Evolutionary conservation across 2,888 invertebrate genomes (phyloP), one percentile per base, ranked within the genome.

Genomic region (Acanthosepion esculentum): DNA sequence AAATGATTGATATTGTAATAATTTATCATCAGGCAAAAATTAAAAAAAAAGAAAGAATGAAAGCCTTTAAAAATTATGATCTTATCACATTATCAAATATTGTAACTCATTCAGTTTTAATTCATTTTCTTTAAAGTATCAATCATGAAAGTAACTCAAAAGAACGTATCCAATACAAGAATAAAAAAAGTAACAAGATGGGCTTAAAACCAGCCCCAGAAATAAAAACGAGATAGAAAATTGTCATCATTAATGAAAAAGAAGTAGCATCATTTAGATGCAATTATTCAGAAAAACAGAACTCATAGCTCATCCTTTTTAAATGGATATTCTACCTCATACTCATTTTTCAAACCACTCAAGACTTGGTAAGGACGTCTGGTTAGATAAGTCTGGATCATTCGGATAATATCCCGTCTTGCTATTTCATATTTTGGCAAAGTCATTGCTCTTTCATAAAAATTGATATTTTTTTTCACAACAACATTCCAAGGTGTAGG

Each of bases 401-500:
- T 96, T 92, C 96, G 96, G 91, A 97, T 96, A 33, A 97, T 96
- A 91, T 97, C 97, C 78, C 97, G 96, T 94, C 96, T 95, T 93
- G 96, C 96, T 0, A 48, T 94, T 5, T 95, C 94, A 94, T 96
- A 97, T 29, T 96, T 94, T 3, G 94, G 95, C 29, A 95, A 94
- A 12, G 33, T 94, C 94, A 97, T 97, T 1, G 97, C 97, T 8
- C 96, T 95, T 95, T 97, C 97, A 95, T 97, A 98, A 95, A 97
- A 98, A 8, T 95, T 95, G 0, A 97, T 96, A 3, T 97, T 97
- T 93, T 97, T 96, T 64, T 96, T 96, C 0, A 97, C 94, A 12
- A 97, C 97, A 50, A 96, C 96, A 20, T 96, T 95, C 96, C 97
- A 97, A 1, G 96, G 95, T 0, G 97, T 97, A 1, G 98, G 97